Evolutionary conservation across 2,113 vertebrate species (phyloP).

Genomic region (Nibea albiflora): DNA sequence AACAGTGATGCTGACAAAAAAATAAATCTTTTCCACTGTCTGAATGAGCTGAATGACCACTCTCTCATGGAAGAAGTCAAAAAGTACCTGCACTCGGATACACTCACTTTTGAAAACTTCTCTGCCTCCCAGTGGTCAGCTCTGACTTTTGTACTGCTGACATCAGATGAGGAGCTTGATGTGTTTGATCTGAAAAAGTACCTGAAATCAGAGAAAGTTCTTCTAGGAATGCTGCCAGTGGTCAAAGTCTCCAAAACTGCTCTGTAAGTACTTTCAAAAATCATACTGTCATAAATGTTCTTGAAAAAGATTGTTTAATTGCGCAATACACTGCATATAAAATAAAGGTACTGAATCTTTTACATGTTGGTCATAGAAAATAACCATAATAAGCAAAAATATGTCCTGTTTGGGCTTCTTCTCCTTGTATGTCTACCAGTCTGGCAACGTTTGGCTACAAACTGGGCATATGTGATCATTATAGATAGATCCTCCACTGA

Average conservation of each 20-base stretch:
- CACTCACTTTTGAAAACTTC: conserved; percentile 12
- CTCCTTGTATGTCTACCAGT: neutral
- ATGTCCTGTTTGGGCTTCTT: neutral
- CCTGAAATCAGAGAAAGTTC: conserved; percentile 56
- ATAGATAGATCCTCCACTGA: neutral
- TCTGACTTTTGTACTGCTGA: conserved; percentile 62
- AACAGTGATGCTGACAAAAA: conserved; percentile 33
- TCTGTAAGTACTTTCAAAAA: conserved; percentile 45
- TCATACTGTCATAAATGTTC: neutral
- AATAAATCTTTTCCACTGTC: conserved; percentile 58
- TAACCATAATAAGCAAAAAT: neutral
- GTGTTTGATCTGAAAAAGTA: conserved; percentile 68
- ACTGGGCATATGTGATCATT: neutral
- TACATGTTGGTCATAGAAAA: no score
- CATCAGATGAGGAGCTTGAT: conserved; percentile 37
- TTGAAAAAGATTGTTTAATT: no score
- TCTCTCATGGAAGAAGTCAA: conserved; percentile 48
- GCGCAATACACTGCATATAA: no score
- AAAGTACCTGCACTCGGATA: conserved; percentile 14
- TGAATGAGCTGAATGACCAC: conserved; percentile 56
- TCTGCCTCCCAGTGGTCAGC: conserved; percentile 55
- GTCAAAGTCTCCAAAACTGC: conserved; percentile 50
- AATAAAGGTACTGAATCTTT: no score
- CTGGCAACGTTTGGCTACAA: neutral
- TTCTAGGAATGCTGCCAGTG: conserved; percentile 60